These are phyloP conservation scores for Forbesichthys papilliferus DNA, from an alignment of 2,113 vertebrate genomes.

Conservation along the genomic window DNA sequence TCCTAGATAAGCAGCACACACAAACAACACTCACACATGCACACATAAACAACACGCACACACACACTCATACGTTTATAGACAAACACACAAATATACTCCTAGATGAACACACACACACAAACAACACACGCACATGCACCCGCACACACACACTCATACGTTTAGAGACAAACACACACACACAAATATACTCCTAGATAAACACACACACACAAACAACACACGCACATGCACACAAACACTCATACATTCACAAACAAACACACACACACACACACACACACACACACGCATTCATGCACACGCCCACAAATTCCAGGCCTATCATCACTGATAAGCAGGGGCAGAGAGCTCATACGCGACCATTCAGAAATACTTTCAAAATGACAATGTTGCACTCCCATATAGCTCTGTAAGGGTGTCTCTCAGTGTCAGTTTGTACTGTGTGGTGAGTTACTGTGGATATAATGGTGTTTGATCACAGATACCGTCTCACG, in stretches of 20 bases:
- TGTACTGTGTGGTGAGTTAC: neutral
- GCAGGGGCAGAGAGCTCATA: slow-evolving; percentile 22
- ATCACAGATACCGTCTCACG: neutral
- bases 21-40: too few relatives aligned
- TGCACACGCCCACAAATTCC: neutral
- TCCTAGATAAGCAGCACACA: neutral
- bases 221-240: neutral
- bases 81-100: neutral
- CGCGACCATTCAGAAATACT: slow-evolving; percentile 16
- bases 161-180: too few relatives aligned
- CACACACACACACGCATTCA: neutral
- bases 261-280: neutral
- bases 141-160: too few relatives aligned
- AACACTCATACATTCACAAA: neutral
- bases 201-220: neutral
- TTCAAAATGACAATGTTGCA: slow-evolving; percentile 13
- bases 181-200: neutral
- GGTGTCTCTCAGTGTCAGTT: neutral
- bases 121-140: neutral
- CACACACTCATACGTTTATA: too few relatives aligned
- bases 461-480: neutral
- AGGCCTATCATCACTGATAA: slow-evolving; percentile 29
- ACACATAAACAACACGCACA: too few relatives aligned
- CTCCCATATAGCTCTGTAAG: neutral
- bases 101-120: neutral